Evolutionary conservation across 1,140 invertebrate species (phyloP).

Genomic region (Lordiphosa clarofinis): DNA sequence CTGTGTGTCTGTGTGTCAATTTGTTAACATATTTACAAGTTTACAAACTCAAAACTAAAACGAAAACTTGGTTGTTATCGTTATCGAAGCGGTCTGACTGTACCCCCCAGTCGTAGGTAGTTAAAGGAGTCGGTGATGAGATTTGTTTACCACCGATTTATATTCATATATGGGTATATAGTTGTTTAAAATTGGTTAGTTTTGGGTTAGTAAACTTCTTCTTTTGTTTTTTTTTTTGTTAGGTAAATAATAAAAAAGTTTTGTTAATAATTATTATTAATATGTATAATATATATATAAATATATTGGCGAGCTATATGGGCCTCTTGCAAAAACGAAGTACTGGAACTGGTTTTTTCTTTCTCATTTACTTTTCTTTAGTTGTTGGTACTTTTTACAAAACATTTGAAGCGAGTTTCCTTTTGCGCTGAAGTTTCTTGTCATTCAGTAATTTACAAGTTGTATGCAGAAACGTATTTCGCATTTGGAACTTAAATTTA

Average conservation of each 20-base stretch:
- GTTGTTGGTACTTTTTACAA: constrained; percentile 77
- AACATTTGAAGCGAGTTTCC: constrained; percentile 64
- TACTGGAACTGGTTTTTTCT: constrained; percentile 56
- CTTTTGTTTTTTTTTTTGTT: constrained; percentile 22
- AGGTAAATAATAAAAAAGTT: constrained; percentile 16
- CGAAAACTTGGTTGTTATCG: constrained; percentile 32
- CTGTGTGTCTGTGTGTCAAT: constrained; percentile 22
- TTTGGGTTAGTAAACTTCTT: constrained; percentile 57
- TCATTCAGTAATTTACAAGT: constrained; percentile 69
- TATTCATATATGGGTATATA: constrained; percentile 27
- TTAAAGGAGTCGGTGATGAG: constrained; percentile 13
- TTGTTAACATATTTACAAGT: constrained; percentile 59
- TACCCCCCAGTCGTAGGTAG: constrained; percentile 14
- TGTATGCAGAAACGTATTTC: constrained; percentile 58
- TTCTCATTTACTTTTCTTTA: constrained; percentile 39
- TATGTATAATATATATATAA: constrained; percentile 39
- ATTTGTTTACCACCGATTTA: background rate
- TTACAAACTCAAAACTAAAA: constrained; percentile 66
- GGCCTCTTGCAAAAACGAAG: constrained; percentile 81
- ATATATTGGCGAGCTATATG: constrained; percentile 80
- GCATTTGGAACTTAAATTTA: constrained; percentile 67
- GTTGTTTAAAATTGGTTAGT: constrained; percentile 56
- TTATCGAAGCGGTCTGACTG: constrained; percentile 33
- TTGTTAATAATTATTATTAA: constrained; percentile 29
- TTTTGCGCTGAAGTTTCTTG: constrained; percentile 59